Conservation (phyloP, 2,113 vertebrate genomes). For the Rhizomys pruinosus region DNA sequence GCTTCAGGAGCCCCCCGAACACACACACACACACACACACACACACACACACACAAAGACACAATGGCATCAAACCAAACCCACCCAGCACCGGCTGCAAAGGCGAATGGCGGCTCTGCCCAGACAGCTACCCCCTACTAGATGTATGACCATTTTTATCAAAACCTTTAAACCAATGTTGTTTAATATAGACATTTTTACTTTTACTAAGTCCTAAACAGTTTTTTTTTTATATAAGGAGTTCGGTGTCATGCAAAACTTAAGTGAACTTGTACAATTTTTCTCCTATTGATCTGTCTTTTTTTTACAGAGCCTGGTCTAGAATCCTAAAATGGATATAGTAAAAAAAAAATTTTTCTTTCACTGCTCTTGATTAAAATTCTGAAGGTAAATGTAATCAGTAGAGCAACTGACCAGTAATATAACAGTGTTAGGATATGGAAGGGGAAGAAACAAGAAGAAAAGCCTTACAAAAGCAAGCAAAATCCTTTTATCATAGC, state of each 20-base stretch:
- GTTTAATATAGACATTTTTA: too few species aligned
- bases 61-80: too few species aligned
- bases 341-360: neutral
- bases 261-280: neutral
- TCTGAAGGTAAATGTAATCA: neutral
- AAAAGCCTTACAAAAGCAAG: neutral
- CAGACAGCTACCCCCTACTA: too few species aligned
- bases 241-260: neutral
- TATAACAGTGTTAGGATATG: neutral
- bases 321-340: constrained; percentile 3
- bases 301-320: neutral
- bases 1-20: too few species aligned
- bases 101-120: too few species aligned
- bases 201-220: too few species aligned
- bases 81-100: too few species aligned
- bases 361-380: neutral
- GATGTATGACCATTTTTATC: too few species aligned
- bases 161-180: too few species aligned
- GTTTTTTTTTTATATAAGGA: too few species aligned
- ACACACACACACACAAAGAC: too few species aligned
- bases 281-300: constrained; percentile 2
- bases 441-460: neutral
- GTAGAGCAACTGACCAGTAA: neutral
- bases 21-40: too few species aligned
- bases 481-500: neutral